Evolutionary conservation across 2,797 vertebrate species (phyloP), one percentile per base, ranked within the genome.

Genomic region (Muraenolepis orangiensis): DNA sequence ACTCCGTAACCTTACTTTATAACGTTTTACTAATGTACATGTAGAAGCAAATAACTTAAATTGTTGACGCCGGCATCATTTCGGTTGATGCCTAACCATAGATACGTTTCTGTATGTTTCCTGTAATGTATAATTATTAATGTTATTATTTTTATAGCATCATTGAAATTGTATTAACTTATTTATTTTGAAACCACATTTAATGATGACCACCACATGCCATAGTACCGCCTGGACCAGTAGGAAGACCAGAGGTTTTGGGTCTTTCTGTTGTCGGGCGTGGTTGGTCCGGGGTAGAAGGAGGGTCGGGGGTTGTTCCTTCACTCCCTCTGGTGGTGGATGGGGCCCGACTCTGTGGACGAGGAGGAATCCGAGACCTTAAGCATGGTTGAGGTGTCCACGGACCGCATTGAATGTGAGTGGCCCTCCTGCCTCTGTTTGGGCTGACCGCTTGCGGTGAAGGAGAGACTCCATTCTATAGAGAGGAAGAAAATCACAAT

Each of bases 391-490:
- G 86, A 90, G 11, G 87, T 93, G 64, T 83, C 87, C 34, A 85
- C 81, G 30, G 91, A 93, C 28, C 79, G 74, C 14, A 90, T 76
- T 3, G 90, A 92, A 38, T 87, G 87, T 2, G 82, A 87, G 73
- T 82, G 85, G 7, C 88, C 82, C 8, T 88, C 78, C 31, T 83
- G 77, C n/a, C 82, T 83, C 75, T 79, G 87, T 78, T 88, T 91
- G 72, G 72, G 72, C 29, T 30, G 84, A 64, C 82, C 80, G 0
- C 77, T 77, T n/a, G 42, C 74, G n/a, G 83, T 88, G 66, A 74
- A 76, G 72, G 89, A 90, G n/a, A 72, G 90, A 34, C 89, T 96
- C 87, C 92, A 93, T 46, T 92, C 96, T 97, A 86, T 83, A 93
- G 82, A 82, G 28, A 76, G 83, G 28, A 76, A n/a, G 20, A 8